Base-by-base conservation (phyloP, 2,888 invertebrate genomes). In the Acanthoscelides obtectus region DNA sequence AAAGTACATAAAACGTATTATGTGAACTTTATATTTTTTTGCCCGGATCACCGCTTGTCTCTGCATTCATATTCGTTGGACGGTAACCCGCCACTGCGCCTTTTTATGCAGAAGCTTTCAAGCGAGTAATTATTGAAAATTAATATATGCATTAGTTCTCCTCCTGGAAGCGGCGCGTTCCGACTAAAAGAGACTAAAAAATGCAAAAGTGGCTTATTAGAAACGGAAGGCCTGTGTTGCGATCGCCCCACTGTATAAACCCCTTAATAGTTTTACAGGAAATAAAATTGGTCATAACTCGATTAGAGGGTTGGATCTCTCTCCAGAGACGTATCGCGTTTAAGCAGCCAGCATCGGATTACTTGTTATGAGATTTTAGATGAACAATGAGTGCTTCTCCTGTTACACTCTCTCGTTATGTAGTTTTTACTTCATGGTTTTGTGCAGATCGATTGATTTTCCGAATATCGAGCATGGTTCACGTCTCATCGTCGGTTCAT, bases 221-320 rank as follows among this genome's bases (percentile, higher is more conserved):
- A 67, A 64, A 69, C 45, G 69, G 71, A 66, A 72, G 71, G 66
- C 71, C 69, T 71, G 64, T 63, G 63, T 69, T 22, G 67, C 64
- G 66, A 70, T 71, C 69, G 25, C 64, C 71, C 69, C 67, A 20
- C 69, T 67, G 67, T 67, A 72, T 69, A 73, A 70, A 71, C 66
- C 72, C 69, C 74, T 70, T 72, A 69, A 74, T 74, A 74, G 72
- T 74, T 72, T 71, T 64, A 74, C 72, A 70, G 72, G 72, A 72
- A 72, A 74, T 71, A 74, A 71, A 68, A 72, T 74, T 71, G 70
- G 67, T 22, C 25, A 71, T 45, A 72, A 74, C 72, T 74, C 71
- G 74, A 74, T 74, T 74, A 75, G 74, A 72, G 72, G 75, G 22
- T 17, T 20, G 66, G n/a, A 66, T 66, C 6, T 66, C 45, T 45